Evolutionary conservation across 2,797 vertebrate species (phyloP), one percentile per base, ranked within the genome.

Genomic region (Erethizon dorsatum): DNA sequence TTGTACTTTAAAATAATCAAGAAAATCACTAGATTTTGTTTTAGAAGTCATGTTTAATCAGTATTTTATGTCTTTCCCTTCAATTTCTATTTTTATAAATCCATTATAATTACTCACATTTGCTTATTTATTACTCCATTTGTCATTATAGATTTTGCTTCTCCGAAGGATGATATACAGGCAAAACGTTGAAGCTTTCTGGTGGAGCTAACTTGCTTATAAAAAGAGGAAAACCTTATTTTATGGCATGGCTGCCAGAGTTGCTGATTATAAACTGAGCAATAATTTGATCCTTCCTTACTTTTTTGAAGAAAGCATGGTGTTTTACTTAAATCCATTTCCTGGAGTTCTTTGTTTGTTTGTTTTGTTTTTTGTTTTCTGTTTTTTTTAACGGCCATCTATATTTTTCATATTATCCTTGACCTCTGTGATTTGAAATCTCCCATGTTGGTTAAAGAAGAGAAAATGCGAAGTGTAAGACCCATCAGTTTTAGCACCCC

Each of bases 31-130:
- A 96, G 1, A 22, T 56, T 83, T 63, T 65, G 6, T 52, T 86
- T 95, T 80, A 87, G 13, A 67, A 95, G 52, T 77, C 52, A 71
- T 63, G 45, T 90, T 67, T 93, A 88, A 95, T 75, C 7, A 65
- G 61, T 91, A 73, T 93, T 96, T 59, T 80, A 95, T 75, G 88
- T 15, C 0, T 9, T 96, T 61, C 41, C 17, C 95, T 14, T 94
- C 71, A 65, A 61, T 90, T 45, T 59, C 54, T 86, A 77, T 24
- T 93, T 97, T 95, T 56, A 84, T 50, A 97, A 97, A 95, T 24
- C 6, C 61, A 45, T 85, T 80, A 20, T 71, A 93, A 80, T 61
- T 28, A 59, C 14, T 88, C 28, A 6, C 41, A 13, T 91, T 94
- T 41, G 0, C 9, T 92, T 92, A 83, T 78, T 96, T 69, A 71